Conservation (phyloP, 1,140 invertebrate species). For the Brachionus paranguensis region DNA sequence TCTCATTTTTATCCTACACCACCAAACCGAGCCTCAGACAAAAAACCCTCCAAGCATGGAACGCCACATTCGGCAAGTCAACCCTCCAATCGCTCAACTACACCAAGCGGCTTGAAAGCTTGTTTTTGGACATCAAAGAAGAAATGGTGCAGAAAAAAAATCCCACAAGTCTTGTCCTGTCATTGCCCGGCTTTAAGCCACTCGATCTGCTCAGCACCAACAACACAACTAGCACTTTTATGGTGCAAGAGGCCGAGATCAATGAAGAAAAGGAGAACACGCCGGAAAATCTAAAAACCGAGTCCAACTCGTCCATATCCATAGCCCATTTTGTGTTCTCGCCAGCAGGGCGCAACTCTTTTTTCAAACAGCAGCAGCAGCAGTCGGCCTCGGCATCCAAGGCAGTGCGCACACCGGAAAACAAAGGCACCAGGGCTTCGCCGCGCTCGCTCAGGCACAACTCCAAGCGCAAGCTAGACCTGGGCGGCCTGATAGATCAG, state of each 20-base stretch:
- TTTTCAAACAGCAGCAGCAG: neutral
- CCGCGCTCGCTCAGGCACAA: constrained; percentile 20
- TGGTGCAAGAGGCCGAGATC: neutral
- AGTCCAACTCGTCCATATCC: neutral
- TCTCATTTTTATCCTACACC: neutral
- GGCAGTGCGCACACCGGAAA: neutral
- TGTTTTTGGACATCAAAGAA: constrained; percentile 31
- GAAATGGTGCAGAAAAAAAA: constrained; percentile 10
- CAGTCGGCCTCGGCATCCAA: constrained; percentile 16
- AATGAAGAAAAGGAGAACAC: constrained; percentile 36
- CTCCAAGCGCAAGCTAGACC: constrained; percentile 24
- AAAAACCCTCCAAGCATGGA: constrained; percentile 36
- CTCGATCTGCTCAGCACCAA: neutral
- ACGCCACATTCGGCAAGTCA: constrained; percentile 7
- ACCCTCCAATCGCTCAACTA: constrained; percentile 1
- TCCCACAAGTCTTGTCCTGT: neutral
- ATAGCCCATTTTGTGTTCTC: constrained; percentile 33
- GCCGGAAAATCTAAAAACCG: constrained; percentile 1
- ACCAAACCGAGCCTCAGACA: neutral
- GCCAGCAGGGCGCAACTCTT: constrained; percentile 15
- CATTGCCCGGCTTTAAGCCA: constrained; percentile 10
- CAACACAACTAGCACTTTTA: neutral
- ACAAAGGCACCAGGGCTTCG: neutral
- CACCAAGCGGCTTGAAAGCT: neutral
- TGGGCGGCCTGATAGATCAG: constrained; percentile 24